Evolutionary conservation across 2,797 vertebrate genomes (phyloP).

Genomic region (Rhinoraja longicauda): DNA sequence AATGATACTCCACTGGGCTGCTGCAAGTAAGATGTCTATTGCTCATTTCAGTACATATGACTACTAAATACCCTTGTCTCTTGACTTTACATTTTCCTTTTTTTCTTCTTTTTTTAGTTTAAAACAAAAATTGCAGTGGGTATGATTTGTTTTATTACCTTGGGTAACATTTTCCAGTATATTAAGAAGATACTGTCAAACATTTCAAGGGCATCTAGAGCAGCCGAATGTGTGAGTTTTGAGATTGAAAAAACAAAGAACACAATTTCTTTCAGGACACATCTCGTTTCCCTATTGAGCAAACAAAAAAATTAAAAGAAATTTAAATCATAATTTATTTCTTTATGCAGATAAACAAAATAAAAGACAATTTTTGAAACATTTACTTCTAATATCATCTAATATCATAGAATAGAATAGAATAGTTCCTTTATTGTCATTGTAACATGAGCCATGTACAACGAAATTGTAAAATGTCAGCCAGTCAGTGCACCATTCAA

Average conservation of each 20-base stretch:
- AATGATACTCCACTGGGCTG: background rate
- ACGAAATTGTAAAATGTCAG: too few species aligned
- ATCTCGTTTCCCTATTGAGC: too few species aligned
- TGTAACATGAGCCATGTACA: too few species aligned
- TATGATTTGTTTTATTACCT: conserved; percentile 28
- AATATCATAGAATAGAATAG: too few species aligned
- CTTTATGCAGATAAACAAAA: background rate
- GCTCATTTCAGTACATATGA: too few species aligned
- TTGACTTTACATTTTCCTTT: too few species aligned
- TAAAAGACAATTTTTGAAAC: background rate
- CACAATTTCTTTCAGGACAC: too few species aligned
- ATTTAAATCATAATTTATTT: background rate
- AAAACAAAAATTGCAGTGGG: background rate
- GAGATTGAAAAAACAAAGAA: background rate
- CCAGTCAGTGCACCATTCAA: too few species aligned
- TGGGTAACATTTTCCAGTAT: background rate
- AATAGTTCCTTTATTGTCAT: too few species aligned
- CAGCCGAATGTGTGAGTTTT: background rate
- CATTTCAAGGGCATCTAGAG: conserved; percentile 4
- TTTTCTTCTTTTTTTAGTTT: too few species aligned
- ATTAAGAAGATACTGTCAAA: background rate
- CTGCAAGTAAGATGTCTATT: too few species aligned
- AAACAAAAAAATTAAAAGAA: background rate
- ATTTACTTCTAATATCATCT: background rate
- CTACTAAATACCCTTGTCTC: too few species aligned